A percentile compares a stretch with the other conserved stretches of the same genome.
Evolutionary conservation across 2,888 invertebrate species (phyloP).

Genomic region (Thymelicus acteon): DNA sequence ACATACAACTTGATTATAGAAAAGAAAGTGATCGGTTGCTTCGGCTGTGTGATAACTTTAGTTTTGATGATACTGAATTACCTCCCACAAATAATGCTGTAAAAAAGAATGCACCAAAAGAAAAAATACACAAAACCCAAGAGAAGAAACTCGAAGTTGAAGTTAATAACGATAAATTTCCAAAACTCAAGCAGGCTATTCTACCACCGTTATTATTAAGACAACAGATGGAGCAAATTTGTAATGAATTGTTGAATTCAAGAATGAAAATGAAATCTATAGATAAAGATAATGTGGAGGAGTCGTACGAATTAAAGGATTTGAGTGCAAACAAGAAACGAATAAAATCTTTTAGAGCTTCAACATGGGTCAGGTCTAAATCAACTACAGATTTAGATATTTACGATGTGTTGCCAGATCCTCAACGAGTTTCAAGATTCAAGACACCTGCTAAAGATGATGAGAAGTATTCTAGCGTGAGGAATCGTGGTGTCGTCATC

Average conservation of each 20-base stretch:
- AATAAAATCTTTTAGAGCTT: neutral
- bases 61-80: too few relatives aligned
- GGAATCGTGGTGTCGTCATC: neutral
- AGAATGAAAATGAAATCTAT: neutral
- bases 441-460: neutral
- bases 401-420: constrained; percentile 9
- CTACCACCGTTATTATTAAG: neutral
- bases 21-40: neutral
- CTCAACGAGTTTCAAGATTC: neutral
- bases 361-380: neutral
- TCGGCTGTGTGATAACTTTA: neutral
- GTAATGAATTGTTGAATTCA: neutral
- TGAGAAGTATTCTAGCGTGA: neutral
- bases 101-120: neutral
- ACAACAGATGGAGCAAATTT: neutral
- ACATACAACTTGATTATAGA: constrained; percentile 3
- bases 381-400: constrained; percentile 19
- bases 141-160: neutral
- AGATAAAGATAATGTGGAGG: neutral
- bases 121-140: neutral
- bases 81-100: neutral
- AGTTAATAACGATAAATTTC: neutral
- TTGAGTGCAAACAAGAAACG: neutral
- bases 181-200: neutral
- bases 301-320: constrained; percentile 3